A percentile compares a stretch with the other conserved stretches of the same genome.
Conservation (phyloP, 2,888 invertebrate genomes). For the Sminthurinus aureus region DNA sequence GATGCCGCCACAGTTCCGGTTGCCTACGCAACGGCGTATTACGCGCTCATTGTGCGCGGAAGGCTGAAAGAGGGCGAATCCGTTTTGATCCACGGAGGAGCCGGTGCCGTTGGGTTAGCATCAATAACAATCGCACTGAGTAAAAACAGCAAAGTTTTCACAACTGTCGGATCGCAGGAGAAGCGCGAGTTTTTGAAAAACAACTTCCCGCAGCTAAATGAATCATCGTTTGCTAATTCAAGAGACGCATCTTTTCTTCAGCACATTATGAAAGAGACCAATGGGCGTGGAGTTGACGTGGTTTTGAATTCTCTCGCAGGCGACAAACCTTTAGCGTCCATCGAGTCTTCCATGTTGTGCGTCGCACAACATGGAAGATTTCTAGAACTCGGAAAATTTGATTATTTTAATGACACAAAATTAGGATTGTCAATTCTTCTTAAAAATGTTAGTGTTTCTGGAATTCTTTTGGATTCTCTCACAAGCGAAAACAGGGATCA, state of each 20-base stretch:
- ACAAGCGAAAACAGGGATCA: conserved; percentile 80
- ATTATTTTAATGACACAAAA: conserved; percentile 89
- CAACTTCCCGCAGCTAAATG: too few relatives aligned
- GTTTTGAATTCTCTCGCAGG: conserved; percentile 94
- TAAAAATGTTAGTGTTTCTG: conserved; percentile 98
- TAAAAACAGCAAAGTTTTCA: conserved; percentile 88
- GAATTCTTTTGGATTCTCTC: conserved; percentile 92
- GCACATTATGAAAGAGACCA: conserved; percentile 81
- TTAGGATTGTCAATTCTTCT: conserved; percentile 94
- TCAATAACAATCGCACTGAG: too few relatives aligned
- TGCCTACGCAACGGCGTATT: too few relatives aligned
- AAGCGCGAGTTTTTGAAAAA: conserved; percentile 88
- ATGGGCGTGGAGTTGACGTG: conserved; percentile 91
- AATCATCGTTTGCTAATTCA: too few relatives aligned
- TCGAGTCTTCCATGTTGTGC: conserved; percentile 92
- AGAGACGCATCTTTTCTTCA: conserved; percentile 95
- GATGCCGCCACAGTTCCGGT: too few relatives aligned
- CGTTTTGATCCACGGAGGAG: conserved; percentile 91
- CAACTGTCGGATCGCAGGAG: conserved; percentile 88
- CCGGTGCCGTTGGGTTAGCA: conserved; percentile 96
- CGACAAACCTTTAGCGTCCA: too few relatives aligned
- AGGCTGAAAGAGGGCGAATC: conserved; percentile 84
- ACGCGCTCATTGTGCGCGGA: too few relatives aligned
- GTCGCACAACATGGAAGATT: conserved; percentile 92
- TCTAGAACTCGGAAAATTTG: conserved; percentile 97